phyloP scores from a whole-genome alignment of 2,797 vertebrate genomes.

The Oophaga sylvatica region DNA sequence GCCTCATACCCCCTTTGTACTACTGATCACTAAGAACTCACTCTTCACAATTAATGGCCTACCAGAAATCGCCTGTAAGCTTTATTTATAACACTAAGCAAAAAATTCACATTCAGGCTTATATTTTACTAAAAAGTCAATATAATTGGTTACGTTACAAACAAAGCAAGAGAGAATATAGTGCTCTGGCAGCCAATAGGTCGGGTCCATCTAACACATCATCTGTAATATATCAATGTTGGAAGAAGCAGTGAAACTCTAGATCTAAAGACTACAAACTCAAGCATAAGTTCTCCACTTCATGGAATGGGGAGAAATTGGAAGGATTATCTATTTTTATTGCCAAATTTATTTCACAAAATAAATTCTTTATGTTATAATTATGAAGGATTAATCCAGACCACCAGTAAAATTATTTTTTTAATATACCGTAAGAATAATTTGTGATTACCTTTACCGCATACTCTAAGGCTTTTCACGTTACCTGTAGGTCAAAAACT shows the following conservation, averaged over 20 bases:
- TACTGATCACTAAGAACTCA: background rate
- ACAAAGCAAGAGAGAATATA: background rate
- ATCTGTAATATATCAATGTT: conserved; percentile 51
- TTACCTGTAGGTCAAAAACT: too few relatives aligned
- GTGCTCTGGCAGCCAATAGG: conserved; percentile 21
- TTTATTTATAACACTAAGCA: conserved; percentile 12
- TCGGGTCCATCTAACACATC: conserved; percentile 28
- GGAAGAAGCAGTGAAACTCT: conserved; percentile 47
- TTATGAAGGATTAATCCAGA: conserved; percentile 21
- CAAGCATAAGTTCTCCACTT: background rate
- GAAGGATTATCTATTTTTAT: conserved; percentile 33
- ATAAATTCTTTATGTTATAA: conserved; percentile 11
- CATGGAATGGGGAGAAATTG: conserved; percentile 1
- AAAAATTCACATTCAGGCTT: conserved; percentile 11
- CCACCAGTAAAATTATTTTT: conserved; percentile 22
- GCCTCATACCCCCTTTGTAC: background rate
- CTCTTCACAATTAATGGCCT: background rate
- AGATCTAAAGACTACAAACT: conserved; percentile 17
- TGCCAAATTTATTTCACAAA: conserved; percentile 1
- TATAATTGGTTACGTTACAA: background rate
- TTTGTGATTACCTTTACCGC: background rate
- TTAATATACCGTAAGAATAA: background rate
- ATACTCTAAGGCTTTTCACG: background rate
- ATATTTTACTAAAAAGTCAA: conserved; percentile 28
- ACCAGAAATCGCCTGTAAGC: background rate